Base-by-base conservation (phyloP, 2,113 vertebrate genomes). In the Silurus meridionalis region DNA sequence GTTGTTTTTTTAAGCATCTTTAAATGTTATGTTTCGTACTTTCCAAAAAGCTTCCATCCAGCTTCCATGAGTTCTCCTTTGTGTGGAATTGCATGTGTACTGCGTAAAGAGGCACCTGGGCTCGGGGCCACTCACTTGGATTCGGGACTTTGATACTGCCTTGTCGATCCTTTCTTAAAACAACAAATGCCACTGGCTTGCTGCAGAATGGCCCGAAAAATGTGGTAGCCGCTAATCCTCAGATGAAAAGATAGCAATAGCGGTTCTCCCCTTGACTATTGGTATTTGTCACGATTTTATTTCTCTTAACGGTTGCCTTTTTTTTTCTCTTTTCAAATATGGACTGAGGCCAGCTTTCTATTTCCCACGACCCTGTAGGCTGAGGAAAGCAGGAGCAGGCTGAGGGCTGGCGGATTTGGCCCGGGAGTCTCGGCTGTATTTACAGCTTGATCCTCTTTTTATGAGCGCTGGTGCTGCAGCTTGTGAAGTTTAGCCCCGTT, bases 161-260 rank as follows among this genome's bases (percentile, higher is more conserved):
- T 37, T n/a, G 63, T 46, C 52, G 61, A 79, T 83, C 66, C 61
- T 60, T 82, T 85, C 83, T 85, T 60, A 82, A 55, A 64, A 85
- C 67, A 82, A 85, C 79, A 85, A 82, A 88, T 53, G 58, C 71
- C 48, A 5, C 13, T 57, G 21, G 74, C n/a, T 74, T 8, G n/a
- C 10, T 19, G 57, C 23, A 60, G 75, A 66, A 82, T 55, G 37
- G 46, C 69, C 23, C 21, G 55, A 75, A 81, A 83, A 88, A 88
- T 82, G 53, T 58, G 63, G 77, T 87, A 86, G 83, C 88, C 80
- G 61, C 87, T 87, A 86, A 67, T 84, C 83, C 71, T 23, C 66
- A 86, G 81, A 89, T 91, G 87, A 90, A 89, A 90, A 88, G 90
- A 89, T 80, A 86, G 87, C 87, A 87, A 52, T 83, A 28, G 85